Conservation (phyloP, 2,888 invertebrate species). For the Stenoptilia bipunctidactyla region DNA sequence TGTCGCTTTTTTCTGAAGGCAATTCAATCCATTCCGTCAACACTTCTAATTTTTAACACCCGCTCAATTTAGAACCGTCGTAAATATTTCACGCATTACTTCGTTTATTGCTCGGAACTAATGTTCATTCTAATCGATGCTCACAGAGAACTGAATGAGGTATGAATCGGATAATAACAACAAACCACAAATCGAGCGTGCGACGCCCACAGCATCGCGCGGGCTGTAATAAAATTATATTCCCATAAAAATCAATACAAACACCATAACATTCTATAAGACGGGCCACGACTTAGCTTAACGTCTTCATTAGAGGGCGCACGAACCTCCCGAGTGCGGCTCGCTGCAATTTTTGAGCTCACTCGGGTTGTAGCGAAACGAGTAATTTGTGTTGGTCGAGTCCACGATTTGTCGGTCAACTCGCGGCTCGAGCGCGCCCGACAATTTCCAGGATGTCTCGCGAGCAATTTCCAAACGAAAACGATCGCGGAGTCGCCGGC, state of each 20-base stretch:
- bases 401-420: slow-evolving; percentile 48
- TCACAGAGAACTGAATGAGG: slow-evolving; percentile 12
- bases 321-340: slow-evolving; percentile 49
- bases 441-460: slow-evolving; percentile 51
- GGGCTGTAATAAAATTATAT: slow-evolving; percentile 44
- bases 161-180: slow-evolving; percentile 21
- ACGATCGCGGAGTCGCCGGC: slow-evolving; percentile 41
- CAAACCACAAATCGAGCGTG: slow-evolving; percentile 20
- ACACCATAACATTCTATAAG: slow-evolving; percentile 47
- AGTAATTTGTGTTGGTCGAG: slow-evolving; percentile 52
- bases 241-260: slow-evolving; percentile 63
- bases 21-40: no score
- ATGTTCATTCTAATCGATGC: neutral
- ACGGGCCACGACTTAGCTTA: slow-evolving; percentile 48
- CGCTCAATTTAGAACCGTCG: neutral
- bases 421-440: slow-evolving; percentile 26
- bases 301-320: slow-evolving; percentile 61
- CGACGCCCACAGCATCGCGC: slow-evolving; percentile 28
- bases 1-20: slow-evolving; percentile 50
- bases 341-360: slow-evolving; percentile 50
- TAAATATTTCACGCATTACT: slow-evolving; percentile 15
- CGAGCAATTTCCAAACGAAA: slow-evolving; percentile 49
- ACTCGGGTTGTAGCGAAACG: slow-evolving; percentile 14
- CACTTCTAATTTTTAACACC: no score
- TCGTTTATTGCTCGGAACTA: neutral